Percentiles rank a stretch among this genome's conserved stretches.
Conservation (phyloP, 2,797 vertebrate species). For the Lepidocolaptes lacrymiger region DNA sequence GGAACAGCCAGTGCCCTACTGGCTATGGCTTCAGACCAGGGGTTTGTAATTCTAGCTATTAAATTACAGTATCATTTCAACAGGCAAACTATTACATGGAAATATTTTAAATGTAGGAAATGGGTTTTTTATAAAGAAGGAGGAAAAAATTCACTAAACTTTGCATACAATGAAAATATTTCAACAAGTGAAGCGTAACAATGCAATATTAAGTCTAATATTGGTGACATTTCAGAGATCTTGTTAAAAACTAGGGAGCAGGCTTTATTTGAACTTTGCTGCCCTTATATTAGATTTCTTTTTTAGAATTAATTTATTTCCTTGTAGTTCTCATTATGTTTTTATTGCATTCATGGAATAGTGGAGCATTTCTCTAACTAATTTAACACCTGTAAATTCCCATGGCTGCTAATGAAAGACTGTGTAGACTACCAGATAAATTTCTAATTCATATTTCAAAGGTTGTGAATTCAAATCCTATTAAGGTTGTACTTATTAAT, state of each 20-base stretch:
- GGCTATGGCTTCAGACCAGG: background rate
- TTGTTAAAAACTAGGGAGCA: conserved; percentile 69
- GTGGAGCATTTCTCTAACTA: conserved; percentile 63
- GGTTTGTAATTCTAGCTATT: background rate
- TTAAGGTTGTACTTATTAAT: conserved; percentile 71
- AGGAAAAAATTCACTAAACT: background rate
- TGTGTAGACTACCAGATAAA: conserved; percentile 56
- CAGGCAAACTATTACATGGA: background rate
- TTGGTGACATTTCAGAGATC: conserved; percentile 74
- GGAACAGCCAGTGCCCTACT: background rate
- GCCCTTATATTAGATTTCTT: conserved; percentile 64
- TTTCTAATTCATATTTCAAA: conserved; percentile 74
- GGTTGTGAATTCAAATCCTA: conserved; percentile 71
- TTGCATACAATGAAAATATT: conserved; percentile 60
- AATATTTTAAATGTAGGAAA: background rate
- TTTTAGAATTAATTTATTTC: conserved; percentile 75
- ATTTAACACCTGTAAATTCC: conserved; percentile 78
- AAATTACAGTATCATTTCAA: background rate
- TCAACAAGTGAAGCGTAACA: conserved; percentile 65
- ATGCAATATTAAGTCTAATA: conserved; percentile 73
- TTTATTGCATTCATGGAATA: conserved; percentile 77
- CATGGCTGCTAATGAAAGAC: conserved; percentile 70
- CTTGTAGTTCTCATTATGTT: conserved; percentile 78
- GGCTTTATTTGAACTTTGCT: conserved; percentile 68
- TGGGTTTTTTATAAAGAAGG: background rate